phyloP scores from a whole-genome alignment of 2,888 invertebrate genomes.

The Lycocerus yunnanus region DNA sequence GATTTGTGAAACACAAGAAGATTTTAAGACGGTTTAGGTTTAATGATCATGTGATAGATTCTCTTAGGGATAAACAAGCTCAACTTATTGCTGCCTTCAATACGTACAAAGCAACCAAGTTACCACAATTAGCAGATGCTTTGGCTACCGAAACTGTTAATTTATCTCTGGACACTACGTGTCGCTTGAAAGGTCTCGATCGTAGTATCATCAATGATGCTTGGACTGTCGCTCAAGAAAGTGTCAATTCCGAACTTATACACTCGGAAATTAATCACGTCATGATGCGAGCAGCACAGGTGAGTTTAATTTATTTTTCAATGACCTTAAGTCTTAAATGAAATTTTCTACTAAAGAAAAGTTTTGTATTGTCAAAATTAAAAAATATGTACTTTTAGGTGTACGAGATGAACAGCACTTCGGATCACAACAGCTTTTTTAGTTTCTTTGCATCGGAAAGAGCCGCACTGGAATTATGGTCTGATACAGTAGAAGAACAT shows the following conservation, averaged over 20 bases:
- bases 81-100: conserved; percentile 37
- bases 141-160: conserved; percentile 73
- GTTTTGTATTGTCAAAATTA: background rate
- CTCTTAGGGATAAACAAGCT: conserved; percentile 32
- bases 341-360: too few species aligned
- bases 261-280: conserved; percentile 79
- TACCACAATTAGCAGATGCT: conserved; percentile 71
- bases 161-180: conserved; percentile 59
- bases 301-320: conserved; percentile 34
- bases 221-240: conserved; percentile 75
- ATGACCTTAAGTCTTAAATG: too few species aligned
- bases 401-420: conserved; percentile 63
- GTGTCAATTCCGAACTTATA: conserved; percentile 74
- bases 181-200: conserved; percentile 58
- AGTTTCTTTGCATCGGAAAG: conserved; percentile 70
- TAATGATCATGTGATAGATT: conserved; percentile 26
- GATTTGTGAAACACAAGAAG: conserved; percentile 27
- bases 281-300: conserved; percentile 69
- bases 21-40: conserved; percentile 8
- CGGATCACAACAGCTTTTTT: conserved; percentile 62
- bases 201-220: conserved; percentile 75
- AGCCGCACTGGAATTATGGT: conserved; percentile 74
- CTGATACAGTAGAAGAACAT: conserved; percentile 73
- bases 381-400: conserved; percentile 52
- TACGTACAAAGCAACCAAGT: conserved; percentile 69